Evolutionary conservation across 2,797 vertebrate genomes (phyloP).

Genomic region (Hydrophis major): DNA sequence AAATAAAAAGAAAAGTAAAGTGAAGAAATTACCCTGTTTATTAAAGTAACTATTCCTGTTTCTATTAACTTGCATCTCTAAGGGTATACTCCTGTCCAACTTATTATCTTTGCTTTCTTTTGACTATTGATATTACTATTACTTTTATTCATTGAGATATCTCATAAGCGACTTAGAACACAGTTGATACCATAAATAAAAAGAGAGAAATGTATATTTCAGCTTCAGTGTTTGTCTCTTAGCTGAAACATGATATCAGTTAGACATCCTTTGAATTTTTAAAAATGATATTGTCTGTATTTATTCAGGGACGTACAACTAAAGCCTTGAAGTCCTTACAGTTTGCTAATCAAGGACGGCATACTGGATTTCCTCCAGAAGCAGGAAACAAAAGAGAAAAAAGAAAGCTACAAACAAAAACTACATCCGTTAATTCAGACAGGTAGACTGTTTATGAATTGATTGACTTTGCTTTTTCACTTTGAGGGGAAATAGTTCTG

Average conservation of each 20-base stretch:
- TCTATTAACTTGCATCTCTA: not conserved
- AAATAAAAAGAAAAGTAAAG: not conserved
- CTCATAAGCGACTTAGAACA: not conserved
- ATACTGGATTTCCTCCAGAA: constrained; percentile 81
- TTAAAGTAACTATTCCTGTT: not conserved
- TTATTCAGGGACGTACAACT: constrained; percentile 80
- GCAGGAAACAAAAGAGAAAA: constrained; percentile 81
- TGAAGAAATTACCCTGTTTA: constrained; percentile 17
- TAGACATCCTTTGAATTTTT: not conserved
- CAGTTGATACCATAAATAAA: not conserved
- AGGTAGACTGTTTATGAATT: constrained; percentile 72
- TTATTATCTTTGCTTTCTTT: not conserved
- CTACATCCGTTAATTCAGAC: constrained; percentile 71
- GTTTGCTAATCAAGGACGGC: constrained; percentile 79
- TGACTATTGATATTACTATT: not conserved
- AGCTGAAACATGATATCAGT: not conserved
- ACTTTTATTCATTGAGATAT: not conserved
- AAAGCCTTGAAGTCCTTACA: constrained; percentile 81
- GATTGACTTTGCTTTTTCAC: not conserved
- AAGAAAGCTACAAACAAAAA: constrained; percentile 78
- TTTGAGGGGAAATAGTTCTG: not conserved
- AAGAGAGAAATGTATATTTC: not conserved
- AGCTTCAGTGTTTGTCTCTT: constrained; percentile 13
- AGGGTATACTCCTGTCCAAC: not conserved
- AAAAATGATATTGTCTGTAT: constrained; percentile 40